These are phyloP conservation scores for Vultur gryphus DNA, from an alignment of 2,797 vertebrate species.

Conservation along the genomic window DNA sequence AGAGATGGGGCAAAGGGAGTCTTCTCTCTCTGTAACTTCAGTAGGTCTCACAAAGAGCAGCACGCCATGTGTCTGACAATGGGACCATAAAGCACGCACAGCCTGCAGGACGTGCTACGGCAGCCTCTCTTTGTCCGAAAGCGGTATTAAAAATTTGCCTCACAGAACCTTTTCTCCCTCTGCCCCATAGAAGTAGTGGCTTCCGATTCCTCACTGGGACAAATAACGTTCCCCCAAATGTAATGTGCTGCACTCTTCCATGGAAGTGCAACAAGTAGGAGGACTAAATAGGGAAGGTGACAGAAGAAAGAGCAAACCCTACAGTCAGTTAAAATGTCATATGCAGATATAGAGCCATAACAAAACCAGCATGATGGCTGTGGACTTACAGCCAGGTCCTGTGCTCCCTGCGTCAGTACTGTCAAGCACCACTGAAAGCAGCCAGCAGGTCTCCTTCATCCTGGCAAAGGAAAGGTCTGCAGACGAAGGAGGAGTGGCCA, in stretches of 20 bases:
- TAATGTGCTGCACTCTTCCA: fast-evolving
- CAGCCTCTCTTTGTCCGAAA: neutral
- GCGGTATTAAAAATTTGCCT: neutral
- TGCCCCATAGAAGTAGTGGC: neutral
- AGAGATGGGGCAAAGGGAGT: neutral
- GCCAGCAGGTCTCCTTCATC: neutral
- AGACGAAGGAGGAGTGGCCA: neutral
- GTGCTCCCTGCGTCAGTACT: neutral
- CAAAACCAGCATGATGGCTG: neutral
- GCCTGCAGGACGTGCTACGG: fast-evolving
- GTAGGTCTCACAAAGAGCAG: neutral
- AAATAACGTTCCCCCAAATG: neutral
- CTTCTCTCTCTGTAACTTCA: neutral
- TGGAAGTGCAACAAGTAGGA: slow-evolving; percentile 2
- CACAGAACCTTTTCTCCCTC: neutral
- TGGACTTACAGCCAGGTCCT: neutral
- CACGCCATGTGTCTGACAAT: fast-evolving
- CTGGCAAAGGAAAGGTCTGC: neutral
- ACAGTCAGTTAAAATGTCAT: neutral
- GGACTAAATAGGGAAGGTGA: neutral
- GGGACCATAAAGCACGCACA: fast-evolving
- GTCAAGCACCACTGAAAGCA: neutral
- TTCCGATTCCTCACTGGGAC: neutral
- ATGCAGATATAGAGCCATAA: neutral
- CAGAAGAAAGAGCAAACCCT: neutral